Base-by-base conservation (phyloP, 2,113 vertebrate genomes). In the Mastomys coucha region DNA sequence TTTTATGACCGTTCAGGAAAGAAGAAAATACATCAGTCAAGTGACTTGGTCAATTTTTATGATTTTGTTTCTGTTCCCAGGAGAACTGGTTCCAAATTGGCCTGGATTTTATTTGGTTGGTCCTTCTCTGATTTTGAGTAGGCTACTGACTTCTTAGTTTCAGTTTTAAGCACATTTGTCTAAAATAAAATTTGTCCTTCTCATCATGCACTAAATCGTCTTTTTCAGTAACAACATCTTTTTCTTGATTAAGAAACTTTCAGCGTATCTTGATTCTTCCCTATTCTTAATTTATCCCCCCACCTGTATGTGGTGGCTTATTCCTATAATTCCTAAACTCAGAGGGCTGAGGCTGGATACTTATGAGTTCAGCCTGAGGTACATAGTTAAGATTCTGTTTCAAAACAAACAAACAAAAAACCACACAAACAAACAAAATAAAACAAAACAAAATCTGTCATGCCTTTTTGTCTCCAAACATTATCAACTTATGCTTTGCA, bases 1-100 rank as follows among this genome's bases (percentile, higher is more conserved):
- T 92, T 76, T 93, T 77, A n/a, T 73, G 19, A 58, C 8, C 24
- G 65, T 86, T 90, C 73, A 90, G 56, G 73, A 81, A 70, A 91
- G 5, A 82, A 70, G 12, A 10, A n/a, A n/a, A 84, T 72, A 76
- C 53, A n/a, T 95, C 58, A 56, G 69, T 75, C 26, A 11, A 58
- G 12, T 56, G 26, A 45, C 56, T 75, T 70, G 24, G 16, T n/a
- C 95, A 75, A 69, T 49, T 91, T 9, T 49, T 87, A 53, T 2
- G 22, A 3, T 72, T 93, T 95, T 36, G 72, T 73, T 1, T 86
- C 45, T 89, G 31, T 5, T 89, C 78, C 7, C 76, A 3, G 49
- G 16, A 63, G 33, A 87, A 76, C 56, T 88, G 75, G 85, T 81
- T 5, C 24, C 39, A 33, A 76, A 77, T 58, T 88, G 26, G 12